phyloP scores from a whole-genome alignment of 2,888 invertebrate genomes.

The Drosophila longiperda region DNA sequence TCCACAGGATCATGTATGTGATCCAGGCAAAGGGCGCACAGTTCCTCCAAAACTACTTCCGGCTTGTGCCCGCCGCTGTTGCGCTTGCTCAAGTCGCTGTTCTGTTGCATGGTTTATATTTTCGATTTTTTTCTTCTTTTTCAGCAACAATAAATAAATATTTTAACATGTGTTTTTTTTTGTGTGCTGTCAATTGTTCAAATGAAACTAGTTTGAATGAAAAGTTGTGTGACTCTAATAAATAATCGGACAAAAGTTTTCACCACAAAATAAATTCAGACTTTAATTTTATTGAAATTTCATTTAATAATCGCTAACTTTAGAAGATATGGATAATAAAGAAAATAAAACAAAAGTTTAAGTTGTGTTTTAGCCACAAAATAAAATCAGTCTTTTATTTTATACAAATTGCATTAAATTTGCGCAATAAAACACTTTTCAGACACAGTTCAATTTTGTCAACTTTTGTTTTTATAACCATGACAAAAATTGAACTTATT shows the following conservation, averaged over 20 bases:
- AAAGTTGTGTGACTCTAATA: background rate
- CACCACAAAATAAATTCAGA: background rate
- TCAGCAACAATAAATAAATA: background rate
- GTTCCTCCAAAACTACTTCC: constrained; percentile 5
- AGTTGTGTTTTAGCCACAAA: background rate
- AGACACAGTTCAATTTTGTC: background rate
- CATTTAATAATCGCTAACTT: background rate
- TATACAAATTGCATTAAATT: background rate
- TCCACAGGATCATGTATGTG: constrained; percentile 43
- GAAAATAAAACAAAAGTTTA: background rate
- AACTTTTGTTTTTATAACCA: background rate
- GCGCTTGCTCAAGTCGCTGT: constrained; percentile 1
- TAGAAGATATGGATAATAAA: background rate
- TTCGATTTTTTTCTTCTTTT: background rate
- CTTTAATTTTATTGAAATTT: background rate
- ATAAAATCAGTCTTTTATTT: background rate
- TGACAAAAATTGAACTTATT: too few relatives aligned
- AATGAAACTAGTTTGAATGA: constrained; percentile 1
- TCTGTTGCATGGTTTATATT: constrained; percentile 4
- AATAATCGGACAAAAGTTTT: background rate
- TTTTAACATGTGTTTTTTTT: constrained; percentile 9
- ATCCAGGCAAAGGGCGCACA: constrained; percentile 61
- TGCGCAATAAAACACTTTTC: background rate
- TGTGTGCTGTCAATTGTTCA: constrained; percentile 16
- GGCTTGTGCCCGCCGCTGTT: background rate